Percentiles rank a stretch among this genome's conserved stretches.
phyloP scores from a whole-genome alignment of 2,113 vertebrate genomes.

The Onychorhynchus coronatus region DNA sequence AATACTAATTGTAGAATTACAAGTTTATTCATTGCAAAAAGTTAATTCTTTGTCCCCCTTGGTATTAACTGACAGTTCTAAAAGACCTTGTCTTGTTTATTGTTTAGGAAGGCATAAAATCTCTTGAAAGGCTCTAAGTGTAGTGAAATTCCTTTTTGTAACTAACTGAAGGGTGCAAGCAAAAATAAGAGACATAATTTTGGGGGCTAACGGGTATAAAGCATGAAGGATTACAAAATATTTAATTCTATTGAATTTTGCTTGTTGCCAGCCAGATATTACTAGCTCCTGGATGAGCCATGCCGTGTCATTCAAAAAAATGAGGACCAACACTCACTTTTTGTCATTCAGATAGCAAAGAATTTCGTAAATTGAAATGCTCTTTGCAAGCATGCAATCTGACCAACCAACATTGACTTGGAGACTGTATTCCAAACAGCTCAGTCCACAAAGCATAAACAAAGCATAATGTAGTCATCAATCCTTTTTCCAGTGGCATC shows the following conservation, averaged over 20 bases:
- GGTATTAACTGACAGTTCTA: slow-evolving; percentile 6
- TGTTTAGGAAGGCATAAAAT: background rate
- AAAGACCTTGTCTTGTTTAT: slow-evolving; percentile 5
- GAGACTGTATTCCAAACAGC: background rate
- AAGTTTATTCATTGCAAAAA: slow-evolving; percentile 18
- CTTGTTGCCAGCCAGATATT: background rate
- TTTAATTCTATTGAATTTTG: background rate
- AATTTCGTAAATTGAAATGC: background rate
- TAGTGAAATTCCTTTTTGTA: background rate
- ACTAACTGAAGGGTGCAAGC: background rate
- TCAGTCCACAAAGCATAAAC: background rate
- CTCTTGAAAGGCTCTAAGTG: background rate
- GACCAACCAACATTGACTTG: background rate
- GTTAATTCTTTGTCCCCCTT: slow-evolving; percentile 58
- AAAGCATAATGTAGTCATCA: background rate
- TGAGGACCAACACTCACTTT: background rate
- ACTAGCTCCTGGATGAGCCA: background rate
- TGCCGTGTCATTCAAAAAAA: background rate
- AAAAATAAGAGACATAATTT: background rate
- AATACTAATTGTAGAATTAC: slow-evolving; percentile 38
- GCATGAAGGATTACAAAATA: background rate
- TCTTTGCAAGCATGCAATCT: background rate
- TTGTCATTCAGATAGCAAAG: background rate
- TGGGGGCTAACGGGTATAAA: background rate
- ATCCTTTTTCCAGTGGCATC: background rate